phyloP scores from a whole-genome alignment of 2,888 invertebrate genomes.

The Cancer borealis region DNA sequence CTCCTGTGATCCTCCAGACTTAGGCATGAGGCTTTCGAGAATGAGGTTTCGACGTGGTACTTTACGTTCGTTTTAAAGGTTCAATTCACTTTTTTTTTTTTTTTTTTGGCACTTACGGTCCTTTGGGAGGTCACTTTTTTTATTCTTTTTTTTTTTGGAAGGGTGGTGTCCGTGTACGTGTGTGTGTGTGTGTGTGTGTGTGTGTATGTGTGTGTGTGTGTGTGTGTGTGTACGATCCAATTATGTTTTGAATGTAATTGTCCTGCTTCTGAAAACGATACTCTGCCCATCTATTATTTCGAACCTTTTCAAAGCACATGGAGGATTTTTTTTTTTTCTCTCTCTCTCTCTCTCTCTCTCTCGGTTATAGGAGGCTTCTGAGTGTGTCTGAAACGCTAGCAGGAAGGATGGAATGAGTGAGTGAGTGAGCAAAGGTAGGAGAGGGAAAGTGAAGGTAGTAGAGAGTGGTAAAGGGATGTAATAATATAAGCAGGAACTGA shows the following conservation, averaged over 20 bases:
- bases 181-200: conserved; percentile 11
- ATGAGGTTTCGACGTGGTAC: conserved; percentile 31
- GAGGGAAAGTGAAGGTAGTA: not conserved
- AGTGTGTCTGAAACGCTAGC: no score
- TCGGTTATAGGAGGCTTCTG: no score
- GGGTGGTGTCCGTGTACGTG: not conserved
- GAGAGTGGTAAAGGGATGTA: not conserved
- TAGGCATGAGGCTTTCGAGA: conserved; percentile 29
- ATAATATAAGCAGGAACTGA: not conserved
- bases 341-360: no score
- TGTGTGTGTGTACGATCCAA: not conserved
- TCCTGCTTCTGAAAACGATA: no score
- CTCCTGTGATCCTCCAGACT: not conserved
- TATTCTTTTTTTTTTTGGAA: not conserved
- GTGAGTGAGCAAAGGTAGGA: not conserved
- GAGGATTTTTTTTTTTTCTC: no score
- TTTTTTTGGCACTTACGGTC: not conserved
- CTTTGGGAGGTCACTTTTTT: not conserved
- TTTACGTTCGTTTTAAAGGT: conserved; percentile 6
- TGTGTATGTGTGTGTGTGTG: conserved; percentile 42
- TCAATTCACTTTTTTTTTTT: not conserved
- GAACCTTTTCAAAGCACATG: no score
- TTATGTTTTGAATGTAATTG: no score
- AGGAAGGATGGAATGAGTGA: not conserved
- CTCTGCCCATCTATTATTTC: no score